Evolutionary conservation across 2,888 invertebrate genomes (phyloP).

Genomic region (Didymodactylos carnosus): DNA sequence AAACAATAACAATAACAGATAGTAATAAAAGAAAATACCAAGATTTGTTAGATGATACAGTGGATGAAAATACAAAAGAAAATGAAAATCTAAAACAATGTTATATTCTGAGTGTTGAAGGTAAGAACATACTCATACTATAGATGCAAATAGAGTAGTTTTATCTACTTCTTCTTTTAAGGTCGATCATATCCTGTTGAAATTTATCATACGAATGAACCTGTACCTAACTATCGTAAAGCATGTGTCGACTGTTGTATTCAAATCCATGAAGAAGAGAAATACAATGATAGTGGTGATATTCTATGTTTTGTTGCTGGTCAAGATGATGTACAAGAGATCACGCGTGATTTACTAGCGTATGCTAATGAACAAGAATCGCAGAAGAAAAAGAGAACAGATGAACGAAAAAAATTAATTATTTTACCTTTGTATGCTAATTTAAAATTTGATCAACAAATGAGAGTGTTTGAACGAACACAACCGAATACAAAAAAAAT

Average conservation of each 20-base stretch:
- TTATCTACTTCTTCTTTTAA: no score
- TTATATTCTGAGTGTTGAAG: slow-evolving; percentile 22
- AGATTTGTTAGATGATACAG: not conserved
- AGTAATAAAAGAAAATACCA: not conserved
- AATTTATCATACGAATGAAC: slow-evolving; percentile 54
- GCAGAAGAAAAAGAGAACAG: slow-evolving; percentile 16
- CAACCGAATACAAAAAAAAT: slow-evolving; percentile 57
- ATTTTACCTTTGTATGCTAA: slow-evolving; percentile 80
- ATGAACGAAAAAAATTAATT: slow-evolving; percentile 36
- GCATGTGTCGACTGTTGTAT: slow-evolving; percentile 65
- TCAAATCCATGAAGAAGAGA: slow-evolving; percentile 54
- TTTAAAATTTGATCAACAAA: slow-evolving; percentile 53
- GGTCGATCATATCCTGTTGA: slow-evolving; percentile 71
- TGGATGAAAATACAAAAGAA: not conserved
- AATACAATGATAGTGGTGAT: slow-evolving; percentile 50
- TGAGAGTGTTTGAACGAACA: slow-evolving; percentile 58
- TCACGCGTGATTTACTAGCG: slow-evolving; percentile 17
- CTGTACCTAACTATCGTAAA: slow-evolving; percentile 69
- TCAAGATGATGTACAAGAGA: slow-evolving; percentile 30
- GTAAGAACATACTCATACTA: slow-evolving; percentile 13
- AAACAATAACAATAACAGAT: not conserved
- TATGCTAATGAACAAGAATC: slow-evolving; percentile 17
- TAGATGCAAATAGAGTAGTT: no score
- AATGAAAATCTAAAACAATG: slow-evolving; percentile 17
- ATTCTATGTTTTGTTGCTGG: slow-evolving; percentile 55